Percentiles rank a stretch among this genome's conserved stretches.
phyloP scores from a whole-genome alignment of 2,113 vertebrate genomes.

The Lagopus leucura region DNA sequence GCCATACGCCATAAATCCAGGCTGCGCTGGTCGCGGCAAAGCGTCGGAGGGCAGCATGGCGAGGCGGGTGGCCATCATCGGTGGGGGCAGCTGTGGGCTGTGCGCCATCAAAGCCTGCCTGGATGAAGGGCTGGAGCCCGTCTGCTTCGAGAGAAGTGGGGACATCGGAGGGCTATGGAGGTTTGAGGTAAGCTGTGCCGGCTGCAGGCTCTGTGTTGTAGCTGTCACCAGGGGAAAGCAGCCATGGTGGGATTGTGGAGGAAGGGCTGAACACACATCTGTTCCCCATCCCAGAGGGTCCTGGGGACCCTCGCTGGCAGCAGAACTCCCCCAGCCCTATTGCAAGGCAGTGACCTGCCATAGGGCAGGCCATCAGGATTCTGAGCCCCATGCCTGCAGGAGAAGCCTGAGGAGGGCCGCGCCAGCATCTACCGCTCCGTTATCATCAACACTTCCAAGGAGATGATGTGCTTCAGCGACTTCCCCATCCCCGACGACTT shows the following conservation, averaged over 20 bases:
- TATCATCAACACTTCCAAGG: slow-evolving; percentile 90
- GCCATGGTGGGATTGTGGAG: rapidly evolving
- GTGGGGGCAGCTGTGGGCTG: slow-evolving; percentile 83
- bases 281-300: neutral
- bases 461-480: slow-evolving; percentile 95
- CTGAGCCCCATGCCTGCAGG: slow-evolving; percentile 63
- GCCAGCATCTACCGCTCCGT: slow-evolving; percentile 88
- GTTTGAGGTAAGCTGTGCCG: slow-evolving; percentile 72
- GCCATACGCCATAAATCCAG: rapidly evolving
- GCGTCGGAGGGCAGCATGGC: slow-evolving; percentile 6
- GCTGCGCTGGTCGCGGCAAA: neutral
- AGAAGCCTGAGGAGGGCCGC: slow-evolving; percentile 74
- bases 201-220: neutral
- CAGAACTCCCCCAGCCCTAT: neutral
- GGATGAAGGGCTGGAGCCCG: slow-evolving; percentile 80
- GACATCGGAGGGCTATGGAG: slow-evolving; percentile 84
- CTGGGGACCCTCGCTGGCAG: neutral
- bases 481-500: slow-evolving; percentile 87
- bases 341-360: neutral
- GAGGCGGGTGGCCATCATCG: slow-evolving; percentile 81
- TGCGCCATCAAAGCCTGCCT: slow-evolving; percentile 82
- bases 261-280: neutral
- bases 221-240: rapidly evolving
- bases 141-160: slow-evolving; percentile 81
- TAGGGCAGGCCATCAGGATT: neutral